Base-by-base conservation (phyloP, 2,113 vertebrate genomes). In the Onychostoma macrolepis region DNA sequence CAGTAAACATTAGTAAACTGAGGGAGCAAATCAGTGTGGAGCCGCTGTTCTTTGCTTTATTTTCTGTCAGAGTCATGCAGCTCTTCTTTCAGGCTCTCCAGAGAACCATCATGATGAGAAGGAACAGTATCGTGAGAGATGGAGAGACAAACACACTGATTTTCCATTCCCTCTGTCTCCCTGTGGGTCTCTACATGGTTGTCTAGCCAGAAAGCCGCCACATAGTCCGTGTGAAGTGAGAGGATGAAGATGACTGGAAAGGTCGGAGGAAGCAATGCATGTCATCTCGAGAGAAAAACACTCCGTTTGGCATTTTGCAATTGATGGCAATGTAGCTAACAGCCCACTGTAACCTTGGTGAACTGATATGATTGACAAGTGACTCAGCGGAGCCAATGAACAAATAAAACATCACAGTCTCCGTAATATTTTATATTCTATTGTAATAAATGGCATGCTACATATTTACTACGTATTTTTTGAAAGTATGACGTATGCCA, bases 231-330 rank as follows among this genome's bases (percentile, higher is more conserved):
- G 28, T 43, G n/a, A 63, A 43, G 80, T 71, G 80, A 83, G 63
- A 67, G 10, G 11, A 83, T 69, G 80, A 50, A 83, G 63, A 83
- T 83, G 63, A 69, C 41, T 33, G 43, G 63, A 83, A 83, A 83
- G 80, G 63, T 45, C 43, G 5, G 58, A 69, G 41, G 41, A 48
- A 83, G 63, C 41, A 21, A 19, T 81, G 79, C 43, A 19, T 83
- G 80, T 69, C 79, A 65, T 81, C 80, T 67, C 26, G 26, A 67
- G 61, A 48, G 61, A 82, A 67, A 80, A 67, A 45, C 6, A 4
- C 78, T 80, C 36, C 11, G 38, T 41, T 61, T 30, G 41, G 15
- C 80, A 65, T 45, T 82, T 67, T 43, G 19, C 80, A 83, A 69
- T 17, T 28, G 84, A 2, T 4, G 11, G 36, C 4, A 61, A 61